Base-by-base conservation (phyloP, 37 sponge, comb jelly and placozoan species). In the Agelas oroides region DNA sequence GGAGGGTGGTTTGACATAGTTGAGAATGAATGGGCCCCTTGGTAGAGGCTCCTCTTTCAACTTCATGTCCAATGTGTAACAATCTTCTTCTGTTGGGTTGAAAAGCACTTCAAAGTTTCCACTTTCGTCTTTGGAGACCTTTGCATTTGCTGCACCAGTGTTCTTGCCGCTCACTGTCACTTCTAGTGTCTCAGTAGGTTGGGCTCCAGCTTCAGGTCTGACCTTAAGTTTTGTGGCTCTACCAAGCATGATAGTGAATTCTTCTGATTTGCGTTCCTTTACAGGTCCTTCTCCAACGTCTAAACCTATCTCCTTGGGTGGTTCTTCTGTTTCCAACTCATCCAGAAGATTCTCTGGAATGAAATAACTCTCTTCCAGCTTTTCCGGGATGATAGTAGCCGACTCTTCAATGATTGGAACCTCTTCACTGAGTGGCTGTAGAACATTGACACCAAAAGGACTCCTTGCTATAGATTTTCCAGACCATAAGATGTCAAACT, bases 271-370 rank as follows among this genome's bases (percentile, higher is more conserved):
- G 30, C 78, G 53, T 18, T 56, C 67, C 21, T n/a, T 56, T 20
- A 92, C 92, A 53, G 82, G 79, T 0, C 58, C 87, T 37, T 54
- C 37, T 12, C 92, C 92, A 40, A 55, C 61, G 40, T 75, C 24
- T 23, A 71, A 39, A 16, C 92, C 92, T 11, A 39, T 28, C 8
- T 46, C 46, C 46, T 46, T 3, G 46, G 46, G 46, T 46, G 46
- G 46, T 46, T 46, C 46, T 8, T 46, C 46, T 8, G 3, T 46
- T 46, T 46, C 46, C 8, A 46, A 8, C 46, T 46, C 46, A 12
- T 8, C 6, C 3, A 46, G 46, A 12, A 46, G 3, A 46, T 46
- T 8, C 8, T 3, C 6, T 46, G 46, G 46, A 46, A 46, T 46
- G 46, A 46, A 46, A 46, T 46, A 3, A 12, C 6, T 8, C 46